Base-by-base conservation (phyloP, 1,140 invertebrate genomes). In the Pachyrhynchus sulphureomaculatus region DNA sequence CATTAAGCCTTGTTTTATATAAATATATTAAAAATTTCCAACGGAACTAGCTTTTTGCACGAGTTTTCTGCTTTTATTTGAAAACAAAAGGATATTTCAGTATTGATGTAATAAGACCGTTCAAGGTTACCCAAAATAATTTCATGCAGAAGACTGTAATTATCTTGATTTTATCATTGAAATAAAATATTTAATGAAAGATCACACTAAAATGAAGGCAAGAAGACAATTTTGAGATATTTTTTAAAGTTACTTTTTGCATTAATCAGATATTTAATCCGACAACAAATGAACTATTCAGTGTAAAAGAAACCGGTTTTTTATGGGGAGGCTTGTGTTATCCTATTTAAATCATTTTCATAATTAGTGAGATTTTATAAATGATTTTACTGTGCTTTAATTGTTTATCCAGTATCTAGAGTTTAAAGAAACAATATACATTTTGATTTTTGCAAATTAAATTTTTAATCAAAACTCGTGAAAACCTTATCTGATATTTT, bases 41-140 rank as follows among this genome's bases (percentile, higher is more conserved):
- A 21, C 24, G 13, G 34, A 2, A 41, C 15, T 2, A 36, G 1
- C 37, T 12, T 21, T 48, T 55, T 39, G 13, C 33, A 4, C 10
- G 18, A 13, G 34, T 45, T 39, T 20, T 33, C 23, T 37, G 23
- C 23, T 53, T 21, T 17, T 24, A 47, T 26, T 23, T 15, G 26
- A 52, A 42, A 49, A 64, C 62, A 57, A 56, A 51, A 57, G 55
- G 42, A 44, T 58, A 44, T 41, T 39, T 37, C 42, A 53, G 54
- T 49, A 59, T 64, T 64, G 55, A 59, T 54, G 55, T 53, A 64
- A 59, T 64, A 57, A 52, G 52, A 64, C n/a, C 47, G 65, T 61
- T 67, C 65, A 67, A 67, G 65, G 65, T 67, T 67, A 67, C 36
- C 57, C 21, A 41, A 64, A 58, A 64, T 51, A 49, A 41, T 56